Percentiles rank a stretch among this genome's conserved stretches.
These are phyloP conservation scores for Fratercula arctica DNA, from an alignment of 2,797 vertebrate genomes.

Conservation along the genomic window DNA sequence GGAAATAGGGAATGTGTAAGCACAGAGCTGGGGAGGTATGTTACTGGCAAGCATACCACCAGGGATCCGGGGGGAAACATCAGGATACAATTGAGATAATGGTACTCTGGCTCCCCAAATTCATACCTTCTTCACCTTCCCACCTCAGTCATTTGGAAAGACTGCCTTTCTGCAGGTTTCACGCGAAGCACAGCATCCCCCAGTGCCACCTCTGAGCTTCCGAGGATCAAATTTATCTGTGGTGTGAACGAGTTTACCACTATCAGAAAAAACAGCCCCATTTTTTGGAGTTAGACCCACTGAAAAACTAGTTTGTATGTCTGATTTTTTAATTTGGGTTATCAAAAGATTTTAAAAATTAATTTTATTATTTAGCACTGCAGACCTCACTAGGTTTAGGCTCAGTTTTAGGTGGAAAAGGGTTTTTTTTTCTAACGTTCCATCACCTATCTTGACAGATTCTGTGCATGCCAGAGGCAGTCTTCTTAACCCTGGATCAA, in stretches of 20 bases:
- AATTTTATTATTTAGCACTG: background rate
- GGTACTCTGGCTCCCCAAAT: background rate
- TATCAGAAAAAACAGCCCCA: background rate
- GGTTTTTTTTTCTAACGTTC: background rate
- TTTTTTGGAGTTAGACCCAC: background rate
- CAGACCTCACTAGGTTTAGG: background rate
- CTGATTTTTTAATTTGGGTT: background rate
- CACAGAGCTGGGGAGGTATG: background rate
- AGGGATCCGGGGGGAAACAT: background rate
- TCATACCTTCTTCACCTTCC: background rate
- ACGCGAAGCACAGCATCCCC: background rate
- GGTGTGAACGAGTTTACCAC: background rate
- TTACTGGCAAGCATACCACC: background rate
- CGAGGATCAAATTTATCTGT: background rate
- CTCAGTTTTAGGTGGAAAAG: constrained; percentile 8
- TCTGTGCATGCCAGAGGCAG: background rate
- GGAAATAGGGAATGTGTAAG: background rate
- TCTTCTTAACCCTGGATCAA: constrained; percentile 59
- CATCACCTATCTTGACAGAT: constrained; percentile 1
- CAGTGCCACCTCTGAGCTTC: background rate
- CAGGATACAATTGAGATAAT: background rate
- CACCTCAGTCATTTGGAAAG: background rate
- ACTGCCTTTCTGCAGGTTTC: background rate
- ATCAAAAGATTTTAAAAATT: background rate
- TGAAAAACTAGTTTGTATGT: background rate